These are phyloP conservation scores for Pseudopodoces humilis DNA, from an alignment of 2,113 vertebrate species.

Conservation along the genomic window DNA sequence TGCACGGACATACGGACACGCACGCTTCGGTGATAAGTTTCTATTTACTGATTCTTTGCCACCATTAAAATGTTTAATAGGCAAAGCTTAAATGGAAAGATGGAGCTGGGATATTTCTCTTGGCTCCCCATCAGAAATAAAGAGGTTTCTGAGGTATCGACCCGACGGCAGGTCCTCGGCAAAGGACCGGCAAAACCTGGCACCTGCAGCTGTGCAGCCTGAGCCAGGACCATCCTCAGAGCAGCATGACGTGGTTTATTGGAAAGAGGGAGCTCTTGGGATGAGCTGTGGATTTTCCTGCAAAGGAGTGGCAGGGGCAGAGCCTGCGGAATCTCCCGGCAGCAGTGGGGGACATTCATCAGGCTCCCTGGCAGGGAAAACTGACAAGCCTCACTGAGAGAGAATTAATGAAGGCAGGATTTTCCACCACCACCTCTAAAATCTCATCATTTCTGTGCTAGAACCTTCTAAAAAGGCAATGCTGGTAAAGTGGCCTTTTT, in stretches of 20 bases:
- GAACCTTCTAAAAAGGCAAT: background rate
- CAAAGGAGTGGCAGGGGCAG: background rate
- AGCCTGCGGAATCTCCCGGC: background rate
- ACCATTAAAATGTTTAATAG: background rate
- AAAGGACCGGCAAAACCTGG: background rate
- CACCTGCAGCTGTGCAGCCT: background rate
- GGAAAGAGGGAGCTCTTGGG: background rate
- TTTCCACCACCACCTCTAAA: background rate
- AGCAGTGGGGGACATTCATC: background rate
- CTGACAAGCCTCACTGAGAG: background rate
- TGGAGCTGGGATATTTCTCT: background rate
- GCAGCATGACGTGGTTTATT: background rate
- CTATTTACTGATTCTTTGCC: background rate
- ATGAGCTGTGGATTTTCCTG: background rate
- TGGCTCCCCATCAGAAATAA: background rate
- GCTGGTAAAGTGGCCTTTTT: background rate
- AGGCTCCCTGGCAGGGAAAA: background rate
- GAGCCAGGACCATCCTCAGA: background rate
- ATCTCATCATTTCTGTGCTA: background rate
- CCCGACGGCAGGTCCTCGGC: background rate
- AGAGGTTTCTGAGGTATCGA: background rate
- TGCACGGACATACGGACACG: fast-evolving
- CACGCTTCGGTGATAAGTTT: background rate
- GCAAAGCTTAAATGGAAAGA: background rate
- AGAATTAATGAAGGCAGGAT: background rate